Conservation (phyloP, 2,888 invertebrate species). For the Microplitis deprimator region DNA sequence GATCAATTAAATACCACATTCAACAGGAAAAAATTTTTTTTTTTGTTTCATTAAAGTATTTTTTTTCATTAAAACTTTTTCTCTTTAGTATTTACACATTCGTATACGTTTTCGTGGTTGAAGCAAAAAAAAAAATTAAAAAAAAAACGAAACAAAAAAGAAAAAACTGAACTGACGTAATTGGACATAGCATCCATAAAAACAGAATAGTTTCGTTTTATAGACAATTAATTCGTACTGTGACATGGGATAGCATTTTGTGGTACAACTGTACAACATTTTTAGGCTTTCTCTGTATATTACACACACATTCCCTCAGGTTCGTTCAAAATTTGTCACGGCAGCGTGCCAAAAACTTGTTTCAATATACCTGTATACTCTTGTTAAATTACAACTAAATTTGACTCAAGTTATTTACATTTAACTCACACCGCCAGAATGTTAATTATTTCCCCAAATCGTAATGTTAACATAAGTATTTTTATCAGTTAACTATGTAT, state of each 20-base stretch:
- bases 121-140: background rate
- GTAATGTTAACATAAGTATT: background rate
- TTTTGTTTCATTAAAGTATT: too few relatives aligned
- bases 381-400: background rate
- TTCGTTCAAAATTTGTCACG: background rate
- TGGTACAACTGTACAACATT: slow-evolving; percentile 13
- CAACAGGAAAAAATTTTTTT: too few relatives aligned
- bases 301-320: background rate
- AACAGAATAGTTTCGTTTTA: slow-evolving; percentile 67
- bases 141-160: slow-evolving; percentile 52
- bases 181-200: slow-evolving; percentile 65
- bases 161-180: slow-evolving; percentile 58
- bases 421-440: background rate
- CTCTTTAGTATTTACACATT: background rate
- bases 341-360: background rate
- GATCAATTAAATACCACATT: too few relatives aligned
- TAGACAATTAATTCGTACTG: slow-evolving; percentile 65
- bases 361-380: background rate
- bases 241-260: slow-evolving; percentile 47
- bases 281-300: slow-evolving; percentile 14
- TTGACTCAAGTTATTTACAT: background rate
- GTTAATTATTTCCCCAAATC: background rate
- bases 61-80: background rate
- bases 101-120: background rate
- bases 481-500: too few relatives aligned